Percentiles rank a stretch among this genome's conserved stretches.
These are phyloP conservation scores for Cryptus viduatorius DNA, from an alignment of 2,888 invertebrate species.

Conservation along the genomic window DNA sequence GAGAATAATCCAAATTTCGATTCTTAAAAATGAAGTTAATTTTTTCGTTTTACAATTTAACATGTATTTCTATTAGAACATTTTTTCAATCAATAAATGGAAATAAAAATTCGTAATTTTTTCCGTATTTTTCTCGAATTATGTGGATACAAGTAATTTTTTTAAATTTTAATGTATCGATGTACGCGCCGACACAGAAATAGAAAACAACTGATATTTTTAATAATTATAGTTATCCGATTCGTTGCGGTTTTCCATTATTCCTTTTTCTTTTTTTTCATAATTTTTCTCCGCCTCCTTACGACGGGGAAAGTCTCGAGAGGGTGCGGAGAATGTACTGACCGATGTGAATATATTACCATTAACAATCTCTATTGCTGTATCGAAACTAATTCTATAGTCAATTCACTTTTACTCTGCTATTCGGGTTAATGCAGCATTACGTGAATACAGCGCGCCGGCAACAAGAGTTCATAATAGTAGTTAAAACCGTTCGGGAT, in stretches of 20 bases:
- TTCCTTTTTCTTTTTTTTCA: not conserved
- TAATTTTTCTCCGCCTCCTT: not conserved
- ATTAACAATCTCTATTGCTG: slow-evolving; percentile 27
- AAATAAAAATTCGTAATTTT: not conserved
- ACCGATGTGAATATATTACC: slow-evolving; percentile 41
- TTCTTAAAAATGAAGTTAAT: too few species aligned
- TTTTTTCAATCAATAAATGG: too few species aligned
- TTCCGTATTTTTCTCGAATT: not conserved
- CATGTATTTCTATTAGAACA: too few species aligned
- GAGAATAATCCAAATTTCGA: too few species aligned
- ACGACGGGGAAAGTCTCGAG: slow-evolving; percentile 45
- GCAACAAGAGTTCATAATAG: slow-evolving; percentile 20
- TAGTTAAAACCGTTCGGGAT: slow-evolving; percentile 33
- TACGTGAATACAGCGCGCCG: slow-evolving; percentile 41
- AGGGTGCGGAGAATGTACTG: slow-evolving; percentile 42
- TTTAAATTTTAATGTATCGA: not conserved
- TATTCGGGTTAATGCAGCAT: slow-evolving; percentile 45
- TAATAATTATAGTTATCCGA: not conserved
- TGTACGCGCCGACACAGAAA: not conserved
- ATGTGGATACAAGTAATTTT: not conserved
- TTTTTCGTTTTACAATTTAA: too few species aligned
- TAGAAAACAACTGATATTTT: slow-evolving; percentile 26
- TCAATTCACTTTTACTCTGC: slow-evolving; percentile 57
- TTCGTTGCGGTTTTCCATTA: slow-evolving; percentile 5
- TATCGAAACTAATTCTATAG: slow-evolving; percentile 22